phyloP scores from a whole-genome alignment of 1,140 invertebrate genomes.

The Holotrichia oblita region DNA sequence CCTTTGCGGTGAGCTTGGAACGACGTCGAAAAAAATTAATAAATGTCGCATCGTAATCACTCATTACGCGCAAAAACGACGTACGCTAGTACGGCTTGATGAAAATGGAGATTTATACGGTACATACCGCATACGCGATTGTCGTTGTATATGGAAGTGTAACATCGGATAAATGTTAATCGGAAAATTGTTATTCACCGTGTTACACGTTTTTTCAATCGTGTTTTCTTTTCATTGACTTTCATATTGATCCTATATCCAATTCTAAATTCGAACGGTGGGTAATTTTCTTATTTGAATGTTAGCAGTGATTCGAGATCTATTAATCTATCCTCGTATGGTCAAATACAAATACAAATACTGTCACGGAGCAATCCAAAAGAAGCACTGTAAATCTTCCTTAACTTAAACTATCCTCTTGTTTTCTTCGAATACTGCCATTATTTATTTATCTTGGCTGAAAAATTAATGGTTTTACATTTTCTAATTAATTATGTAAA shows the following conservation, averaged over 20 bases:
- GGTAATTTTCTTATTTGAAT: too few relatives aligned
- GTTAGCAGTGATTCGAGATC: too few relatives aligned
- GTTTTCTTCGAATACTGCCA: too few relatives aligned
- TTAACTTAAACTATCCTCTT: too few relatives aligned
- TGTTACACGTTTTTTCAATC: slow-evolving; percentile 26
- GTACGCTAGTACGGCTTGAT: slow-evolving; percentile 26
- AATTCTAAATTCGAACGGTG: not conserved
- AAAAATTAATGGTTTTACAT: too few relatives aligned
- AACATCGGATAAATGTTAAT: slow-evolving; percentile 40
- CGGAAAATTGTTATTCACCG: slow-evolving; percentile 19
- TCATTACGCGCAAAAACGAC: slow-evolving; percentile 45
- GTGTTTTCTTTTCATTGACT: not conserved
- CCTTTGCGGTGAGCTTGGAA: slow-evolving; percentile 28
- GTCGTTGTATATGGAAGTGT: slow-evolving; percentile 45
- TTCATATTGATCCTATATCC: not conserved
- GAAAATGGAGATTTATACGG: slow-evolving; percentile 48
- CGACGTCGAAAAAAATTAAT: slow-evolving; percentile 44
- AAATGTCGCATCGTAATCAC: slow-evolving; percentile 46
- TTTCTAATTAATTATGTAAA: too few relatives aligned
- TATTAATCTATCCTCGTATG: too few relatives aligned
- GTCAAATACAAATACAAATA: too few relatives aligned
- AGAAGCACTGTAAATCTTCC: too few relatives aligned
- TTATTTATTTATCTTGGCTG: too few relatives aligned
- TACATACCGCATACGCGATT: slow-evolving; percentile 47
- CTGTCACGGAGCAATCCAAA: too few relatives aligned